phyloP scores from a whole-genome alignment of 1,140 invertebrate genomes.

The Mycetomoellerius zeteki region DNA sequence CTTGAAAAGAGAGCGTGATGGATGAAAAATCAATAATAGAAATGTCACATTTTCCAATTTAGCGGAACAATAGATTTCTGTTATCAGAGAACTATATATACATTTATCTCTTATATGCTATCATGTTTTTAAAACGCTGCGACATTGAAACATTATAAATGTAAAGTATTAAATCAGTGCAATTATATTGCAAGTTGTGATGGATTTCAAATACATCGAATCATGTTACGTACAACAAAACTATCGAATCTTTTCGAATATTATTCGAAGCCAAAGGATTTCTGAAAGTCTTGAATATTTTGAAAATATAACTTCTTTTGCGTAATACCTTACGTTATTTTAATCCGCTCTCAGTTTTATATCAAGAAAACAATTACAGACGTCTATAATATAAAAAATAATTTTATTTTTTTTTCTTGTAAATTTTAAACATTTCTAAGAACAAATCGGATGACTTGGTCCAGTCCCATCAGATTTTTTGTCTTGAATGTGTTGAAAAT shows the following conservation, averaged over 20 bases:
- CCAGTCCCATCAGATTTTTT: no score
- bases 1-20: constrained; percentile 2
- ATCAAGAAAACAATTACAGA: neutral
- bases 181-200: constrained; percentile 7
- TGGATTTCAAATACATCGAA: neutral
- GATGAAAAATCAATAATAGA: neutral
- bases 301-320: constrained; percentile 7
- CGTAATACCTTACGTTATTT: neutral
- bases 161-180: neutral
- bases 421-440: neutral
- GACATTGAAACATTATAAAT: neutral
- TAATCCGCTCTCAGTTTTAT: neutral
- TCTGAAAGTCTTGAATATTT: neutral
- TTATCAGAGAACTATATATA: neutral
- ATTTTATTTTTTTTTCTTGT: constrained; percentile 7
- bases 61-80: neutral
- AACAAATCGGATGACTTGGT: neutral
- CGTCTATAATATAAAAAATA: neutral
- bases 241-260: neutral
- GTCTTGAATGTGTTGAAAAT: no score
- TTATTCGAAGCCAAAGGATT: neutral
- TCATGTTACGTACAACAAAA: neutral
- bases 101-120: neutral
- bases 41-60: constrained; percentile 14
- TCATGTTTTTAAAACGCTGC: constrained; percentile 4